Evolutionary conservation across 2,797 vertebrate genomes (phyloP).

Genomic region (Sebastes diploproa): DNA sequence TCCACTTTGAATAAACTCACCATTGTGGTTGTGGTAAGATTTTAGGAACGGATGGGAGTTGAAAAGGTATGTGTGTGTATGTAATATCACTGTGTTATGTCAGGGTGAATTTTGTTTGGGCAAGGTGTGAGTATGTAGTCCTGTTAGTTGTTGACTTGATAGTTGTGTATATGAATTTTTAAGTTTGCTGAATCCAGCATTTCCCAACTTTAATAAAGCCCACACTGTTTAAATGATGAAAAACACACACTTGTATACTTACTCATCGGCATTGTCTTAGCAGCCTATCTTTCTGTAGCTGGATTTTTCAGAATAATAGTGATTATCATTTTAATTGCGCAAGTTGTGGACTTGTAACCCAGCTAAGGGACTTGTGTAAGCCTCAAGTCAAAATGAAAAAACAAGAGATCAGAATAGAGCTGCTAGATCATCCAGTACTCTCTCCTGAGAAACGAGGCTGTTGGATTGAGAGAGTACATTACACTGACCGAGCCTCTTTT

Average conservation of each 20-base stretch:
- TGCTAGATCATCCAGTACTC: background rate
- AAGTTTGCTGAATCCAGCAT: background rate
- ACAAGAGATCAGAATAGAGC: background rate
- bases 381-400: slow-evolving; percentile 1
- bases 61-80: background rate
- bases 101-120: background rate
- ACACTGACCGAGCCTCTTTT: background rate
- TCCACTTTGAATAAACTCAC: slow-evolving; percentile 8
- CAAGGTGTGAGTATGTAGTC: background rate
- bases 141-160: background rate
- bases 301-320: background rate
- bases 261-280: background rate
- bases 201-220: background rate
- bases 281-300: background rate
- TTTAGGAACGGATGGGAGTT: background rate
- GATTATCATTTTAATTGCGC: background rate
- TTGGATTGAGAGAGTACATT: background rate
- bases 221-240: background rate
- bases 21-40: slow-evolving; percentile 6
- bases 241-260: background rate
- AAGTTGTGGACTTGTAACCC: background rate
- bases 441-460: background rate
- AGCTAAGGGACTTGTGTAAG: background rate
- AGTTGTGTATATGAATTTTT: background rate
- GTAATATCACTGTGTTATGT: background rate